Conservation (phyloP, 1,140 invertebrate species). For the Cyphomyrmex costatus region DNA sequence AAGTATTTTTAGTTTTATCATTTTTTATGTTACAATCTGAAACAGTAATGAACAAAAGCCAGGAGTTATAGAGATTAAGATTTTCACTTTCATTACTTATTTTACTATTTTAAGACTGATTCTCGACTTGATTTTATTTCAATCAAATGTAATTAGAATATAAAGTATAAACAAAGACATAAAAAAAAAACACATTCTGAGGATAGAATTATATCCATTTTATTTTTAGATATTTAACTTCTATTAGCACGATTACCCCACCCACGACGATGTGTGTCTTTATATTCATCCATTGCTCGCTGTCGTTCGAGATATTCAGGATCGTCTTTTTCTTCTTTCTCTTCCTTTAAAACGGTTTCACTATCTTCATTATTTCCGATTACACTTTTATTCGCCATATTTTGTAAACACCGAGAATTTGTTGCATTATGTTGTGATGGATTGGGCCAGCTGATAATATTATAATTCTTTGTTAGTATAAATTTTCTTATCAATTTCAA, state of each 20-base stretch:
- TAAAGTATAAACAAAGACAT: neutral
- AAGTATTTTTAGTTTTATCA: too few species aligned
- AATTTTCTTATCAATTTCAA: neutral
- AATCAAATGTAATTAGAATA: neutral
- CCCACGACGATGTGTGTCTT: slow-evolving; percentile 95
- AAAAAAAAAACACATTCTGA: neutral
- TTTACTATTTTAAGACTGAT: neutral
- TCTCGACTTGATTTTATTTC: neutral
- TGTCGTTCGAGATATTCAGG: slow-evolving; percentile 89
- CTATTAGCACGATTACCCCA: slow-evolving; percentile 96
- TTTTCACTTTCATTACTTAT: neutral
- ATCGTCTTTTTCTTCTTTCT: slow-evolving; percentile 92
- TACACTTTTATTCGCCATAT: slow-evolving; percentile 66
- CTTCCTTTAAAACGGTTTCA: slow-evolving; percentile 86
- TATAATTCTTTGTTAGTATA: neutral
- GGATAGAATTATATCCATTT: neutral
- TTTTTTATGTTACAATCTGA: too few species aligned
- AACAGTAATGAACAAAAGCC: too few species aligned
- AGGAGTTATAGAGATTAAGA: neutral
- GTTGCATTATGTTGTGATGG: slow-evolving; percentile 75
- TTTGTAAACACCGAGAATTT: slow-evolving; percentile 75
- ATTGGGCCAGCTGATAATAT: slow-evolving; percentile 82
- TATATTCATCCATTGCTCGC: slow-evolving; percentile 96
- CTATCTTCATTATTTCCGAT: slow-evolving; percentile 70
- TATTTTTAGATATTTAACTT: slow-evolving; percentile 88